These are phyloP conservation scores for Dione vanillae DNA, from an alignment of 2,888 invertebrate genomes.

Conservation along the genomic window DNA sequence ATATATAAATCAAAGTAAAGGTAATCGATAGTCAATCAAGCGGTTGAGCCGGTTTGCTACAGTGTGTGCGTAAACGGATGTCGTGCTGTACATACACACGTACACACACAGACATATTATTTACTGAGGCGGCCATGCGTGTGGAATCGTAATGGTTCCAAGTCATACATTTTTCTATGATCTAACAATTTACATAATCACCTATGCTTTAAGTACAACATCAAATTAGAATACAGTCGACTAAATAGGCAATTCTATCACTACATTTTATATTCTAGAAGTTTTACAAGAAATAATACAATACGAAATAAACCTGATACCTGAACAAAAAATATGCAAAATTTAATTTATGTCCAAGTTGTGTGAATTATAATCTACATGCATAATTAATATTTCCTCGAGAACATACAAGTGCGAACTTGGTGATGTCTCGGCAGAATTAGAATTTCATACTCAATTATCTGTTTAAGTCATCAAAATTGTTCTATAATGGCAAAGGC, in stretches of 20 bases:
- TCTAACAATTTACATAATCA: slow-evolving; percentile 14
- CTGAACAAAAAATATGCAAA: slow-evolving; percentile 5
- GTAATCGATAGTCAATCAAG: slow-evolving; percentile 22
- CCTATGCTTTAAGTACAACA: background rate
- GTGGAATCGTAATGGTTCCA: slow-evolving; percentile 15
- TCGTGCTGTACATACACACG: slow-evolving; percentile 48
- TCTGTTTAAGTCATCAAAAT: slow-evolving; percentile 19
- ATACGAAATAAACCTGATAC: background rate
- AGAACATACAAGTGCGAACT: slow-evolving; percentile 6
- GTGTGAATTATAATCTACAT: slow-evolving; percentile 17
- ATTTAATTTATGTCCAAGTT: background rate
- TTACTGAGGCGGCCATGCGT: slow-evolving; percentile 25
- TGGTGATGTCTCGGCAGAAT: slow-evolving; percentile 1
- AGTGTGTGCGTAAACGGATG: slow-evolving; percentile 63
- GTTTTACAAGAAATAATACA: slow-evolving; percentile 7
- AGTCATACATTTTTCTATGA: slow-evolving; percentile 23
- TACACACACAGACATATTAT: background rate
- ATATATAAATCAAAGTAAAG: slow-evolving; percentile 29
- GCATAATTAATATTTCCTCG: slow-evolving; percentile 17
- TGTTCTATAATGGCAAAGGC: slow-evolving; percentile 13
- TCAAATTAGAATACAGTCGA: background rate
- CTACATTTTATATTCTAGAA: background rate
- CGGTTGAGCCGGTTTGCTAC: slow-evolving; percentile 29
- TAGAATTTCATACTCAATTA: slow-evolving; percentile 6
- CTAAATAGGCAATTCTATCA: background rate